Evolutionary conservation across 2,797 vertebrate species (phyloP).

Genomic region (Austrolebias charrua): DNA sequence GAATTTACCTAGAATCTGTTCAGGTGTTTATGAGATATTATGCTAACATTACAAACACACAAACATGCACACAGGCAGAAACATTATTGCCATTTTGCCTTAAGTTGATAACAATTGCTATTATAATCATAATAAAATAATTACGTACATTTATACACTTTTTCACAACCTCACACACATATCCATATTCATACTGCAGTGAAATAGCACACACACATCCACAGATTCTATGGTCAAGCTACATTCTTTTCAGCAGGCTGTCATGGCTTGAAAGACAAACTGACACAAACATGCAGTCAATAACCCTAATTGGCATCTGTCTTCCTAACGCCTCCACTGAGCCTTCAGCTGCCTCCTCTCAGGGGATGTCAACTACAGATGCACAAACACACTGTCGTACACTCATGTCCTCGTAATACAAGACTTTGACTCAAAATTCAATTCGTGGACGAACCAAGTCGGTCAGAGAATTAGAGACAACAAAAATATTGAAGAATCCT

Average conservation of each 20-base stretch:
- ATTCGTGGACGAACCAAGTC: not conserved
- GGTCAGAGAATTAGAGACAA: not conserved
- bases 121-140: slow-evolving; percentile 19
- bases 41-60: no score
- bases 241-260: slow-evolving; percentile 8
- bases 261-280: slow-evolving; percentile 7
- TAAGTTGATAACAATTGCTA: not conserved
- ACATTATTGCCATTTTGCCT: no score
- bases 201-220: not conserved
- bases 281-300: slow-evolving; percentile 27
- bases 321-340: slow-evolving; percentile 36
- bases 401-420: not conserved
- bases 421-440: not conserved
- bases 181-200: not conserved
- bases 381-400: not conserved
- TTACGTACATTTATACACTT: slow-evolving; percentile 15
- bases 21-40: no score
- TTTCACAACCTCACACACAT: not conserved
- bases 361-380: not conserved
- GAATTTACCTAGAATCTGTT: no score
- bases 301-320: slow-evolving; percentile 38
- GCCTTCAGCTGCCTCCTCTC: slow-evolving; percentile 25
- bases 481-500: no score
- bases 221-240: not conserved
- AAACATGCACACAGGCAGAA: no score